Evolutionary conservation across 2,888 invertebrate species (phyloP).

Genomic region (Brachyptera risi): DNA sequence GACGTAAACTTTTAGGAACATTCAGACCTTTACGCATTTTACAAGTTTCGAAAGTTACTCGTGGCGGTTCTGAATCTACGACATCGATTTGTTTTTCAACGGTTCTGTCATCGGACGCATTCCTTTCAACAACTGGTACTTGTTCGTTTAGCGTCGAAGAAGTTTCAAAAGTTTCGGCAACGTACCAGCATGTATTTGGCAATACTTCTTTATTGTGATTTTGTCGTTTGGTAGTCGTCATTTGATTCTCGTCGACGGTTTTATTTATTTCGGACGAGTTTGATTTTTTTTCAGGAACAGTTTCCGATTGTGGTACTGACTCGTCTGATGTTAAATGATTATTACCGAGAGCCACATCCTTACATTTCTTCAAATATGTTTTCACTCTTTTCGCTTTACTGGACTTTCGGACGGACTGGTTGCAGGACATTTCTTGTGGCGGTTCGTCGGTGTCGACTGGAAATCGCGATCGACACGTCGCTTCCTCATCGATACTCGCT

Average conservation of each 20-base stretch:
- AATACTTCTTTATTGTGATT: background rate
- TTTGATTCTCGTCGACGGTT: background rate
- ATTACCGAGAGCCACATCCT: slow-evolving; percentile 48
- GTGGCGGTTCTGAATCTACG: background rate
- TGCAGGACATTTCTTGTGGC: slow-evolving; percentile 28
- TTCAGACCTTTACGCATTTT: slow-evolving; percentile 6
- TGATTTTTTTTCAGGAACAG: background rate
- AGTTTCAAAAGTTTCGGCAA: slow-evolving; percentile 10
- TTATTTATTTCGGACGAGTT: background rate
- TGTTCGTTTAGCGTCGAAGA: background rate
- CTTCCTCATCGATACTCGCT: background rate
- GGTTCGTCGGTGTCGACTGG: slow-evolving; percentile 20
- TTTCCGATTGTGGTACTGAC: background rate
- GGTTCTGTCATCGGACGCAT: background rate
- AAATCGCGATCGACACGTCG: background rate
- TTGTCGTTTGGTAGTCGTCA: background rate
- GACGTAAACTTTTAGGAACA: background rate
- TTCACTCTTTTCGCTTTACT: slow-evolving; percentile 53
- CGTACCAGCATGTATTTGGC: slow-evolving; percentile 18
- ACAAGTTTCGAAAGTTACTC: slow-evolving; percentile 14
- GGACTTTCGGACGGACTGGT: slow-evolving; percentile 44
- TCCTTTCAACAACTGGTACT: background rate
- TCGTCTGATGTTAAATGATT: background rate
- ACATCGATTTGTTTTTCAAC: background rate
- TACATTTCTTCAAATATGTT: slow-evolving; percentile 51